A percentile compares a stretch with the other conserved stretches of the same genome.
Conservation (phyloP, 2,797 vertebrate species). For the Epinephelus awoara region DNA sequence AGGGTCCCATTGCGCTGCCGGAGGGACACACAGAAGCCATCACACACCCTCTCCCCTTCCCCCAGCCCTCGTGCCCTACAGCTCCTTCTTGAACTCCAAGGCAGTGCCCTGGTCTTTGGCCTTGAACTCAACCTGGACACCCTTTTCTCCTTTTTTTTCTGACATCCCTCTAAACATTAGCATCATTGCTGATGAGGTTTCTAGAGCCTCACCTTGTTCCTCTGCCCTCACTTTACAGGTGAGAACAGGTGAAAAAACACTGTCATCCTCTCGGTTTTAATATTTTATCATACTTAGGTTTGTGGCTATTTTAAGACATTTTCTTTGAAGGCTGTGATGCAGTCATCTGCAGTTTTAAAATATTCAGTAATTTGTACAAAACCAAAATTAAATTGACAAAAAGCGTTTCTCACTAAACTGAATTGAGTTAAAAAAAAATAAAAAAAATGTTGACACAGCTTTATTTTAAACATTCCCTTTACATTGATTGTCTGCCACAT, state of each 20-base stretch:
- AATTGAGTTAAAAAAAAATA: not conserved
- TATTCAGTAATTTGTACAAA: constrained; percentile 2
- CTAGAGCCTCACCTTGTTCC: not conserved
- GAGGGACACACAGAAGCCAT: constrained; percentile 79
- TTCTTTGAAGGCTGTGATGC: not conserved
- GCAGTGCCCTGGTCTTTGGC: constrained; percentile 66
- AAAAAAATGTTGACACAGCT: not conserved
- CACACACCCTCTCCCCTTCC: constrained; percentile 56
- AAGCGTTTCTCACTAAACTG: constrained; percentile 5
- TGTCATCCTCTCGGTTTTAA: not conserved
- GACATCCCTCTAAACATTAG: constrained; percentile 24
- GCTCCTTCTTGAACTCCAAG: constrained; percentile 70
- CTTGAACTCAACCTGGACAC: constrained; percentile 76
- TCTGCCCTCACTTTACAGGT: not conserved
- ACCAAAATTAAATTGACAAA: not conserved
- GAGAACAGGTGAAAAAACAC: not conserved
- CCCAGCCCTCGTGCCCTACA: constrained; percentile 46
- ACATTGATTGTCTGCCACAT: constrained; percentile 10
- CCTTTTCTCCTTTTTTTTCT: constrained; percentile 28
- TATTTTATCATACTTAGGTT: not conserved
- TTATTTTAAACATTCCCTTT: constrained; percentile 12
- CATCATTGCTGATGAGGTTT: constrained; percentile 14
- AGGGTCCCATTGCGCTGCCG: constrained; percentile 83
- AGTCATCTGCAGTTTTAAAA: constrained; percentile 2
- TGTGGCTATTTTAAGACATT: not conserved